These are phyloP conservation scores for Lophotis ruficrista DNA, from an alignment of 2,113 vertebrate genomes.

Conservation along the genomic window DNA sequence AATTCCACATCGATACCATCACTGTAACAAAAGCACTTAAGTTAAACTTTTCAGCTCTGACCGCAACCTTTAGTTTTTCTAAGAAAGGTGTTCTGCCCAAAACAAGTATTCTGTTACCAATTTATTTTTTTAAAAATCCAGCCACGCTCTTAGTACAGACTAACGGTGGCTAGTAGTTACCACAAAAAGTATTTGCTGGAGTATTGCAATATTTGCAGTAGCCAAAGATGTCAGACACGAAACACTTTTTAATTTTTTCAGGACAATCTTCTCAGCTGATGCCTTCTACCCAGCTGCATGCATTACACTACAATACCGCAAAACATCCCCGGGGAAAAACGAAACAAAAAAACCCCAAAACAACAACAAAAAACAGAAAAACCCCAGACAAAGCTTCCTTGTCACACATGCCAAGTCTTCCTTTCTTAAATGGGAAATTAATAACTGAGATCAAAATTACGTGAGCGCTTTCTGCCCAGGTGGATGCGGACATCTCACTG, in stretches of 20 bases:
- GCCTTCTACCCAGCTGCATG: background rate
- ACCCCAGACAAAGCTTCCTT: background rate
- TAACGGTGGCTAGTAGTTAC: background rate
- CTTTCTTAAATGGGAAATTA: background rate
- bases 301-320: background rate
- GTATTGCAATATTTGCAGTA: background rate
- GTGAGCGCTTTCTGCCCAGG: background rate
- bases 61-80: background rate
- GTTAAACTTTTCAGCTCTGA: background rate
- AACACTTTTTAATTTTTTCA: background rate
- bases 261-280: background rate
- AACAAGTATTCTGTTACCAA: background rate
- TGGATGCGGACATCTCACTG: background rate
- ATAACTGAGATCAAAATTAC: background rate
- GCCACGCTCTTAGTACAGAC: background rate
- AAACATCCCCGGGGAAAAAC: background rate
- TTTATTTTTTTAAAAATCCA: background rate
- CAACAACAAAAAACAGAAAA: too few relatives aligned
- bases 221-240: background rate
- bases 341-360: background rate
- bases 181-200: background rate
- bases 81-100: background rate
- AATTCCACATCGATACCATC: background rate
- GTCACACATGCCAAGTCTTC: background rate
- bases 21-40: background rate